Evolutionary conservation across 2,888 invertebrate genomes (phyloP), one percentile per base, ranked within the genome.

Genomic region (Mimumesa dahlbomi): DNA sequence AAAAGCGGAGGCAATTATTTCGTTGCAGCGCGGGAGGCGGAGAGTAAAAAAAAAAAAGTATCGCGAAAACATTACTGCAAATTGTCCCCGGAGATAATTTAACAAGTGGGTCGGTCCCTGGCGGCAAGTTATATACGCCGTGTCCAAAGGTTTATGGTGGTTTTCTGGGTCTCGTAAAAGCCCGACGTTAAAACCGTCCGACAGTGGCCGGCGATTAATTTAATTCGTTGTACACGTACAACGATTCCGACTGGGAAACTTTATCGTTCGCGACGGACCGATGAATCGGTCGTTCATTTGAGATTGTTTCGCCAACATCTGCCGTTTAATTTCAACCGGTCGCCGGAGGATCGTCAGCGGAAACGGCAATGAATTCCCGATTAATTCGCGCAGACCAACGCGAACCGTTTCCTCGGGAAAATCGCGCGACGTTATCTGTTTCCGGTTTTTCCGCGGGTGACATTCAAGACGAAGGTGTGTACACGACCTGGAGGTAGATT

Each of bases 151-250:
- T 66, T 70, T 58, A 68, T 52, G 40, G 45, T 31, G 14, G 40
- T 19, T 25, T 49, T 40, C 50, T 52, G 22, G 22, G 19, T 42
- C 52, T 66, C 57, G 66, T 66, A 66, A 70, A 70, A 43, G 56
- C 46, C 6, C 45, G 40, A 54, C 34, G 58, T 29, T 69, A 49
- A 71, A 67, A 22, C 29, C 13, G 11, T 43, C 14, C 19, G 53
- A 59, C 46, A 59, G 19, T 29, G 34, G 11, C 29, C 31, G 13
- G 3, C 58, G 54, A 68, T 63, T 67, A 68, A 68, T 59, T 58
- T 57, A 42, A 52, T 62, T 58, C 54, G n/a, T 42, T 21, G n/a
- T 49, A 34, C 42, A n/a, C 38, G n/a, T 18, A 42, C 45, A 43
- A 25, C 53, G 21, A 46, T 7, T n/a, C n/a, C 36, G 19, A 25